Conservation (phyloP, 2,113 vertebrate genomes). For the Psephotus haematonotus region DNA sequence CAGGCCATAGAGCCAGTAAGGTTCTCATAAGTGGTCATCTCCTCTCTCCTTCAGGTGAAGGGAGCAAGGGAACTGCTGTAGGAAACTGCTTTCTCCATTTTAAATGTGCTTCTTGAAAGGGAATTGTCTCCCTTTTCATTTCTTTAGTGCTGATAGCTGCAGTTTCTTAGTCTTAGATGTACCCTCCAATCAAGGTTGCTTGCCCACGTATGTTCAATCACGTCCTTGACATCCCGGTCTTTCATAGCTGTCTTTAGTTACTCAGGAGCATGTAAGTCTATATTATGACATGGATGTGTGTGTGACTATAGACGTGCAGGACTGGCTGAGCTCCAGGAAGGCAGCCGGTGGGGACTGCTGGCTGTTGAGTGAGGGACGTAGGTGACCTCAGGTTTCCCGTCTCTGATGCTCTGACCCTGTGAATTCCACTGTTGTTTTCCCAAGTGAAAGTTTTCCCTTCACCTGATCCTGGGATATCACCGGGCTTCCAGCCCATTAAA, state of each 20-base stretch:
- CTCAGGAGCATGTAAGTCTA: not conserved
- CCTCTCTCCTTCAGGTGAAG: not conserved
- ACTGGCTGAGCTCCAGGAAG: not conserved
- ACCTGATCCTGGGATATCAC: constrained; percentile 2
- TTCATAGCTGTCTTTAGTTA: not conserved
- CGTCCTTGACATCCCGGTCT: not conserved
- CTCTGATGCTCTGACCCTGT: not conserved
- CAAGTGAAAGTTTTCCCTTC: constrained; percentile 48
- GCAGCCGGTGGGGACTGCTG: not conserved
- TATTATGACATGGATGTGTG: not conserved
- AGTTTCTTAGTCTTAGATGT: not conserved
- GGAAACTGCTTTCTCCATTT: not conserved
- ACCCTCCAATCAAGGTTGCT: not conserved
- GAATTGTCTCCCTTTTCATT: not conserved
- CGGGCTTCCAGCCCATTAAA: constrained; percentile 21
- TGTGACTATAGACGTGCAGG: not conserved
- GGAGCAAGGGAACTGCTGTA: not conserved
- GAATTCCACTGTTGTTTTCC: constrained; percentile 5
- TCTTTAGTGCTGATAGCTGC: not conserved
- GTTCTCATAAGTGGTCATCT: fast-evolving
- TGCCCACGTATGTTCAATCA: not conserved
- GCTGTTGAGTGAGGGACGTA: not conserved
- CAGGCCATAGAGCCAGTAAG: not conserved
- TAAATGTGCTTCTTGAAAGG: not conserved
- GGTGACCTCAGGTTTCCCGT: not conserved